phyloP scores from a whole-genome alignment of 92 coral and sea anemone genomes.

The Palythoa heliodiscus region DNA sequence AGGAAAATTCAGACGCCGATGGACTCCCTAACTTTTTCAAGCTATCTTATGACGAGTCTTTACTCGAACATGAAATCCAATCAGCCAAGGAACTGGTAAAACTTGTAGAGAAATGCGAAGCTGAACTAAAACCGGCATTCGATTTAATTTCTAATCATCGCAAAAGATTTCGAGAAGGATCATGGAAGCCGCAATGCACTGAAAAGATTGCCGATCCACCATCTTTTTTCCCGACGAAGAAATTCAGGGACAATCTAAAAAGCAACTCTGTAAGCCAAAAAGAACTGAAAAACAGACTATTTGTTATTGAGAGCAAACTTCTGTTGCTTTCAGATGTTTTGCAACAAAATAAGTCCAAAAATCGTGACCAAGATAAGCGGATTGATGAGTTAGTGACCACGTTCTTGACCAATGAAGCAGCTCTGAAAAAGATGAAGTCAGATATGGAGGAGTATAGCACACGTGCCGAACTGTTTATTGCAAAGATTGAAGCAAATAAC shows the following conservation, averaged over 20 bases:
- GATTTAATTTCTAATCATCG: constrained; percentile 56
- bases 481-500: not conserved
- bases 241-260: constrained; percentile 23
- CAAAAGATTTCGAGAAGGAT: constrained; percentile 52
- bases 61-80: constrained; percentile 27
- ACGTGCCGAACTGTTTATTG: not conserved
- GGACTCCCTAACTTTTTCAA: not conserved
- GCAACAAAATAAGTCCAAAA: not conserved
- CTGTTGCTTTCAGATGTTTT: not conserved
- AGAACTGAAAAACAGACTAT: constrained; percentile 21
- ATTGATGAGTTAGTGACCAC: not conserved
- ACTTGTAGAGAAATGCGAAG: constrained; percentile 48
- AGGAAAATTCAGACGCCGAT: not conserved
- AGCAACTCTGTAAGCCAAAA: constrained; percentile 22
- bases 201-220: not conserved
- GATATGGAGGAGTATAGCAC: constrained; percentile 27
- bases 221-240: constrained; percentile 33
- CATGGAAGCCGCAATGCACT: constrained; percentile 12
- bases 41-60: not conserved
- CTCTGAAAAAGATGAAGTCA: constrained; percentile 5
- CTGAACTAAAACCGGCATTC: constrained; percentile 48
- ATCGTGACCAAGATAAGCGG: constrained; percentile 25
- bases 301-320: constrained; percentile 6
- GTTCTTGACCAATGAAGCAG: not conserved
- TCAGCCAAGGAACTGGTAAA: constrained; percentile 28